A percentile compares a stretch with the other conserved stretches of the same genome.
Evolutionary conservation across 2,113 vertebrate genomes (phyloP).

Genomic region (Hassar affinis): DNA sequence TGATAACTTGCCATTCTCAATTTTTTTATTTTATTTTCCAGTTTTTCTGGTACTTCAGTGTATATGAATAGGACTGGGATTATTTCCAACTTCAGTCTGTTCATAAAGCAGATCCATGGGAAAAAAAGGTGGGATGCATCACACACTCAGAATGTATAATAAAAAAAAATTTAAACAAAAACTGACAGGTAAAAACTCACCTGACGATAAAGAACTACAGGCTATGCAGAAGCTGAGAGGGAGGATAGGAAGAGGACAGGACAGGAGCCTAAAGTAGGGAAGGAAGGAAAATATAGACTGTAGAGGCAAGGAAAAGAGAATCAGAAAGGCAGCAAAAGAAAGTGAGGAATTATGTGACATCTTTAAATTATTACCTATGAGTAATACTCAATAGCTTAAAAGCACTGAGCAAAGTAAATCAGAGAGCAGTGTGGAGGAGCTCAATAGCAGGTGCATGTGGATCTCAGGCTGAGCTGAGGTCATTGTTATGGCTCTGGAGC

Average conservation of each 20-base stretch:
- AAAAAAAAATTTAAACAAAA: conserved; percentile 6
- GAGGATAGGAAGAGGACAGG: conserved; percentile 39
- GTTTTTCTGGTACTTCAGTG: no score
- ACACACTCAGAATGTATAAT: not conserved
- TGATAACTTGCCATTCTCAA: no score
- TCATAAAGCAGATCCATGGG: not conserved
- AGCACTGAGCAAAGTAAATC: not conserved
- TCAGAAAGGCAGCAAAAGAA: conserved; percentile 14
- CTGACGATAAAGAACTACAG: conserved; percentile 36
- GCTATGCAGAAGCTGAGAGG: conserved; percentile 45
- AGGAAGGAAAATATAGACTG: conserved; percentile 21
- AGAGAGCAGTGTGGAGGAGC: not conserved
- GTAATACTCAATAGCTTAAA: conserved; percentile 9
- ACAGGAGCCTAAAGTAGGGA: conserved; percentile 30
- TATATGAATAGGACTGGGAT: not conserved
- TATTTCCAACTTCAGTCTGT: not conserved
- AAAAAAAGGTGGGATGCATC: not conserved
- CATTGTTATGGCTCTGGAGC: conserved; percentile 34
- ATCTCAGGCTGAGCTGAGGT: conserved; percentile 35
- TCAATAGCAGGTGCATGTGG: conserved; percentile 32
- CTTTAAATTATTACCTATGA: conserved; percentile 14
- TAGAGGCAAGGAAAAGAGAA: conserved; percentile 37
- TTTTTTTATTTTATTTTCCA: no score
- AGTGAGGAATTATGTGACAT: not conserved
- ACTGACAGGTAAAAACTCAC: conserved; percentile 37